Evolutionary conservation across 2,888 invertebrate species (phyloP).

Genomic region (Netelia inedita): DNA sequence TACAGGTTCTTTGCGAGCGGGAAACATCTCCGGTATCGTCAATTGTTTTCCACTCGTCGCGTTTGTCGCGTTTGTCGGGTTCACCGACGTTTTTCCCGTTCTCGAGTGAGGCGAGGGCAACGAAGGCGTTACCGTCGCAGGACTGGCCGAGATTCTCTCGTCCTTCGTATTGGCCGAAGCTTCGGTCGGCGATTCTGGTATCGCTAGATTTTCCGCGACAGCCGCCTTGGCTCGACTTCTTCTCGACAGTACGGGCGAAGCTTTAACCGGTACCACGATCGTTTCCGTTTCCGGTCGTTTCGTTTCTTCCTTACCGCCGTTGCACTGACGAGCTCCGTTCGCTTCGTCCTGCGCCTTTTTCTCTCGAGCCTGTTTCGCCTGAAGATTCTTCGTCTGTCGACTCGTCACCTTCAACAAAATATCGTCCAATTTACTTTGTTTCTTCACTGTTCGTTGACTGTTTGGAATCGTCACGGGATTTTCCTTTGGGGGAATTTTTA

Average conservation of each 20-base stretch:
- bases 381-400: conserved; percentile 79
- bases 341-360: conserved; percentile 76
- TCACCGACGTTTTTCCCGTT: conserved; percentile 35
- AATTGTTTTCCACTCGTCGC: conserved; percentile 74
- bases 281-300: conserved; percentile 77
- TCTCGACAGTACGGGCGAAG: conserved; percentile 57
- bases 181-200: conserved; percentile 74
- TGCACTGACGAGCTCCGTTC: conserved; percentile 68
- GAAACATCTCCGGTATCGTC: conserved; percentile 77
- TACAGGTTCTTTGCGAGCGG: conserved; percentile 54
- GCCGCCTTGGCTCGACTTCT: conserved; percentile 63
- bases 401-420: conserved; percentile 82
- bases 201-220: conserved; percentile 71
- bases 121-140: conserved; percentile 72
- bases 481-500: conserved; percentile 72
- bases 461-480: conserved; percentile 49
- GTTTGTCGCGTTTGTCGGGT: conserved; percentile 6
- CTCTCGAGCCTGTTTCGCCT: conserved; percentile 80
- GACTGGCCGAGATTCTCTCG: conserved; percentile 71
- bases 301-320: conserved; percentile 77
- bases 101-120: conserved; percentile 69
- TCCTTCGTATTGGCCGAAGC: conserved; percentile 48
- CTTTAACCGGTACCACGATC: conserved; percentile 38
- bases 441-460: conserved; percentile 76
- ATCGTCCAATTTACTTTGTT: conserved; percentile 83